Evolutionary conservation across 2,797 vertebrate genomes (phyloP), one percentile per base, ranked within the genome.

Genomic region (Rhynchotus rufescens): DNA sequence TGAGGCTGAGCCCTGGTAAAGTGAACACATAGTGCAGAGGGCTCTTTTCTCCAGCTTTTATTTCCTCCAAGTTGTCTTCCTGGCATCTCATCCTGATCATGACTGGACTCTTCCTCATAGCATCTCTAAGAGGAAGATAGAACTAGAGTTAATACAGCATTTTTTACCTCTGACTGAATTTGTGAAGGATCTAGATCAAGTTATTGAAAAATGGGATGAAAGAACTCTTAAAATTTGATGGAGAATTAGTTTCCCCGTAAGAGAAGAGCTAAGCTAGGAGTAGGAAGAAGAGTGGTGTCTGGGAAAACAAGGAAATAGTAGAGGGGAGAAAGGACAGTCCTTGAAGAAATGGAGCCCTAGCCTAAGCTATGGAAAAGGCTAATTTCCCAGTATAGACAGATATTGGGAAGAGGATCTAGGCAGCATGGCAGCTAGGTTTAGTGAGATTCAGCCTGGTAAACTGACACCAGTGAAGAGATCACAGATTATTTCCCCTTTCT

Each of bases 331-430:
- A 64, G 4, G 3, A 76, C 10, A 26, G 47, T 90, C 26, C n/a
- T 84, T 66, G 15, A 76, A 44, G 74, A 87, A 19, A 67, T 38
- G 40, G 89, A 25, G 9, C 30, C 38, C 57, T 59, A 81, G 56
- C 62, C 45, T 80, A 61, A 52, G 52, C 34, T 77, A 32, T 60
- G 69, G 76, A 60, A 90, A 85, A 66, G 45, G 52, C 14, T 67
- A 5, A 79, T 93, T 92, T 94, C 66, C 71, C 67, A 65, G 38
- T 13, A 44, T 4, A 89, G 59, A 67, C 1, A 44, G 73, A 59
- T 74, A 69, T 9, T 56, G 12, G 62, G 76, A 66, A 80, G 88
- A 93, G 30, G 62, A 93, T 44, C 42, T n/a, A 64, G 59, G 66
- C n/a, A 90, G 38, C 1, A 3, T 20, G 21, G 45, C 45, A 75